Evolutionary conservation across 2,888 invertebrate species (phyloP).

Genomic region (Stegophylla sp.): DNA sequence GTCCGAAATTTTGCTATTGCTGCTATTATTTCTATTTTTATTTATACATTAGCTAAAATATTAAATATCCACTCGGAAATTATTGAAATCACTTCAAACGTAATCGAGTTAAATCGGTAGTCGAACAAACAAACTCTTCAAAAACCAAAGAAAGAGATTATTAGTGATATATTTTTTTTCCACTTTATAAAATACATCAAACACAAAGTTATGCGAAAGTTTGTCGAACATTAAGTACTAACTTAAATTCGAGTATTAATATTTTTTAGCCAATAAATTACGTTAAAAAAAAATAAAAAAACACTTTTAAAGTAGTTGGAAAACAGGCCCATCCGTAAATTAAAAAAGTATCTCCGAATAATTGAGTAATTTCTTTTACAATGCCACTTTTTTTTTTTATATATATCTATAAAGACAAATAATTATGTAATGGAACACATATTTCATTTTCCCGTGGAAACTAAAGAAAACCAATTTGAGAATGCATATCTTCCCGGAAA

Average conservation of each 20-base stretch:
- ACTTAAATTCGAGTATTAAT: background rate
- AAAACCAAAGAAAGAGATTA: background rate
- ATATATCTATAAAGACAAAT: too few species aligned
- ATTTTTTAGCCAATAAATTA: background rate
- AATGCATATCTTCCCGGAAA: too few species aligned
- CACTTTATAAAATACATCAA: background rate
- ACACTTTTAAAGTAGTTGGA: background rate
- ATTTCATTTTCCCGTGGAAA: too few species aligned
- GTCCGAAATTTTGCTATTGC: background rate
- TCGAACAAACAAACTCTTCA: background rate
- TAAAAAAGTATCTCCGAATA: too few species aligned
- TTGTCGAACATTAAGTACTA: background rate
- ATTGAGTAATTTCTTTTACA: too few species aligned
- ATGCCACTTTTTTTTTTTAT: too few species aligned
- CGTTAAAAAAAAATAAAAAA: background rate
- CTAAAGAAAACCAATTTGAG: too few species aligned
- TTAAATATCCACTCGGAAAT: background rate
- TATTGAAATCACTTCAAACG: background rate
- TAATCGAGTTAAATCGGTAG: background rate
- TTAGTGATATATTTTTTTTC: background rate
- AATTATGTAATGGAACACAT: too few species aligned
- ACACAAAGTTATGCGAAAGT: background rate
- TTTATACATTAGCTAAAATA: background rate
- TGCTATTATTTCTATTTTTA: background rate
- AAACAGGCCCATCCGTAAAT: too few species aligned